Conservation (phyloP, 2,113 vertebrate species). For the Aegotheles bennettii region DNA sequence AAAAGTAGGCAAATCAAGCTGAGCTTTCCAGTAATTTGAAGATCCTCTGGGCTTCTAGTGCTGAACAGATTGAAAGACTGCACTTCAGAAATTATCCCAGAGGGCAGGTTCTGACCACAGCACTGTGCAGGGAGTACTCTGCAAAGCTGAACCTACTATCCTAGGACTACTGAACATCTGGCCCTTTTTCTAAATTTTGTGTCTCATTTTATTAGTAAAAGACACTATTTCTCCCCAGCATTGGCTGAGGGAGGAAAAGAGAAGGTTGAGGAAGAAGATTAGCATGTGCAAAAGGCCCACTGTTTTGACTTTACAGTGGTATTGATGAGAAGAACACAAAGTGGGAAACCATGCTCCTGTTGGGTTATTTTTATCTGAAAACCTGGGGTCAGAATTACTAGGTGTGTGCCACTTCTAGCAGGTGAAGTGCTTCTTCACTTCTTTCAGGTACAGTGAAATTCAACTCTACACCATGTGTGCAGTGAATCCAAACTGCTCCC, state of each 20-base stretch:
- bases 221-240: background rate
- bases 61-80: background rate
- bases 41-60: background rate
- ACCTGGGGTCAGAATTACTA: background rate
- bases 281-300: accelerated
- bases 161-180: background rate
- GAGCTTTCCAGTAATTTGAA: background rate
- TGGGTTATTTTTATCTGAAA: background rate
- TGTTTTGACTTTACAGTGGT: background rate
- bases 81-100: background rate
- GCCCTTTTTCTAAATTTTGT: background rate
- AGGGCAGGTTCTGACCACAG: background rate
- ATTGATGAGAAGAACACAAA: background rate
- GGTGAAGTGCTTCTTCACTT: no score
- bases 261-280: background rate
- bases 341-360: accelerated
- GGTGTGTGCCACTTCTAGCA: background rate
- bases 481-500: background rate
- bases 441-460: background rate
- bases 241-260: background rate
- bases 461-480: background rate
- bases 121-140: background rate
- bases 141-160: background rate
- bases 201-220: background rate
- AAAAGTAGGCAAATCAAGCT: background rate